Evolutionary conservation across 2,888 invertebrate species (phyloP), one percentile per base, ranked within the genome.

Genomic region (Apeira syringaria): DNA sequence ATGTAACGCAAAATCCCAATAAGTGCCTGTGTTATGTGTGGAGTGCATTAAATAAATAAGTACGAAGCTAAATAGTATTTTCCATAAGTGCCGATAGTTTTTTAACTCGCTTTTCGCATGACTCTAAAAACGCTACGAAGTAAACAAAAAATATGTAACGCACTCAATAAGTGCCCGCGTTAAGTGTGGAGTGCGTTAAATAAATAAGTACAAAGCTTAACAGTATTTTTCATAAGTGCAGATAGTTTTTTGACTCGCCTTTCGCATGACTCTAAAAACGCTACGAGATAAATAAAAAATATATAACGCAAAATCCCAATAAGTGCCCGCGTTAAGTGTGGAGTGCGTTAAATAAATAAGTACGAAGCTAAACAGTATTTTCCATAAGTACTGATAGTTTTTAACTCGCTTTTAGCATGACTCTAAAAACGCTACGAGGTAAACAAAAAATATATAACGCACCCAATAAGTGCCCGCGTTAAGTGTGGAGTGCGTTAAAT

Each of bases 11-110:
- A n/a, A n/a, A n/a, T n/a, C n/a, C n/a, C 44, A 25, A 27, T 40
- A 43, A 47, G 42, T 54, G 50, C n/a, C n/a, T n/a, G 44, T 52
- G 50, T 50, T 60, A 51, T 29, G 41, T n/a, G 59, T 50, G 47
- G 50, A 72, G 65, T 71, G 62, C 64, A 64, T 71, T 68, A 71
- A 70, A 73, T 71, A 75, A 74, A 78, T 72, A 74, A 45, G 60
- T 55, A 60, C 66, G 64, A 71, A 81, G 80, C 78, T 72, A 82
- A 80, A 78, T 77, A 77, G 74, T 83, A 76, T 81, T 78, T 84
- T 82, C 84, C 85, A 86, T 86, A 85, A 82, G 77, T 72, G 80
- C 76, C 78, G n/a, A n/a, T n/a, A n/a, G n/a, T n/a, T n/a, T n/a
- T n/a, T n/a, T n/a, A n/a, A n/a, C n/a, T n/a, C n/a, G n/a, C n/a